Evolutionary conservation across 2,797 vertebrate species (phyloP).

Genomic region (Schizopygopsis pylzovi): DNA sequence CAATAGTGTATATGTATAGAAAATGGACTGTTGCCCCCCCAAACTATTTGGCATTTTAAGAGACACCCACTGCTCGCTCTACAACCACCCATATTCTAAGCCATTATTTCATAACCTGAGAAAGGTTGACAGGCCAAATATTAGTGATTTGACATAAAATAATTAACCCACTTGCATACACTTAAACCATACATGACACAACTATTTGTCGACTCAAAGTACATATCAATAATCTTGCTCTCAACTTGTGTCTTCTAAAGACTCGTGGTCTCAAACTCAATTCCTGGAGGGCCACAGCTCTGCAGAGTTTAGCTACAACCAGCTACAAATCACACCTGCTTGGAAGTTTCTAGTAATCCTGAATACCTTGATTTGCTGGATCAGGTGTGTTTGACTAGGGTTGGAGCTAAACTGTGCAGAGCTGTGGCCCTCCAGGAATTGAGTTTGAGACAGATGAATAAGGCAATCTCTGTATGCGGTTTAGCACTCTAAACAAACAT

Average conservation of each 20-base stretch:
- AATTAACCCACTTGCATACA: neutral
- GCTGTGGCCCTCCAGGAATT: too few species aligned
- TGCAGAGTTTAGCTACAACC: too few species aligned
- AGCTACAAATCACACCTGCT: too few species aligned
- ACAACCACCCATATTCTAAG: neutral
- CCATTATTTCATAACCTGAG: slow-evolving; percentile 27
- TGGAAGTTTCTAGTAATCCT: too few species aligned
- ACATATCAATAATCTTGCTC: slow-evolving; percentile 10
- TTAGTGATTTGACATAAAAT: slow-evolving; percentile 37
- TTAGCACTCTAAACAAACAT: neutral
- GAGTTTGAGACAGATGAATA: neutral
- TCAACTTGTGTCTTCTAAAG: neutral
- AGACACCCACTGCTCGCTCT: neutral
- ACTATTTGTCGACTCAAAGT: neutral
- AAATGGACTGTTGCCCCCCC: neutral
- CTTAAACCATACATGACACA: neutral
- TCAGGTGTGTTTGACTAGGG: too few species aligned
- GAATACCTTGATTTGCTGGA: too few species aligned
- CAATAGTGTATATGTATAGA: neutral
- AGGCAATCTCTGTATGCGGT: neutral
- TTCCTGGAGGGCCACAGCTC: too few species aligned
- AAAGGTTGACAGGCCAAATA: slow-evolving; percentile 29
- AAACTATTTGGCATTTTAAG: neutral
- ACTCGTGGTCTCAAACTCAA: too few species aligned
- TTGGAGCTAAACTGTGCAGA: too few species aligned